A percentile compares a stretch with the other conserved stretches of the same genome.
Evolutionary conservation across 2,888 invertebrate genomes (phyloP).

Genomic region (Matsumyia berberina): DNA sequence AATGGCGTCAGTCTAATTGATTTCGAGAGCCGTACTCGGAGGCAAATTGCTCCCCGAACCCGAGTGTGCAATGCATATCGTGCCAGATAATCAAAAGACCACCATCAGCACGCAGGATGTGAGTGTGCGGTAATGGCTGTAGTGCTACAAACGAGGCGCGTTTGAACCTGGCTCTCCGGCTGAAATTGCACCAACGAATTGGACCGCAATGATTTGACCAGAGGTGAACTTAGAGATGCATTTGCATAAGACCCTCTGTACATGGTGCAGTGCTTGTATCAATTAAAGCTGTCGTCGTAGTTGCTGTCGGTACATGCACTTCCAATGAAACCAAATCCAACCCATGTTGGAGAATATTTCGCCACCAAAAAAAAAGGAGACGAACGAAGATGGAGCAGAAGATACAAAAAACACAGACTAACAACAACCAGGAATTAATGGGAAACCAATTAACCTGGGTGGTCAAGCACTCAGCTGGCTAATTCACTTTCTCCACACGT

Average conservation of each 20-base stretch:
- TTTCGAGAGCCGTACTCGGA: constrained; percentile 54
- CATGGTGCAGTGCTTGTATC: constrained; percentile 55
- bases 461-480: constrained; percentile 72
- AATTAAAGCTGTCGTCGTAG: constrained; percentile 61
- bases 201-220: constrained; percentile 52
- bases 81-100: constrained; percentile 48
- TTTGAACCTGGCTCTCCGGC: constrained; percentile 16
- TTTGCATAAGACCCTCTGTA: constrained; percentile 50
- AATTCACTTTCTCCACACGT: constrained; percentile 77
- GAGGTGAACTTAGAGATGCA: constrained; percentile 41
- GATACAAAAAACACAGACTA: constrained; percentile 33
- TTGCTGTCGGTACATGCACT: constrained; percentile 41
- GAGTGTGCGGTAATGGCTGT: constrained; percentile 14
- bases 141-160: constrained; percentile 43
- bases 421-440: constrained; percentile 77
- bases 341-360: constrained; percentile 48
- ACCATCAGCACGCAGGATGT: constrained; percentile 26
- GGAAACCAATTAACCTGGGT: constrained; percentile 78
- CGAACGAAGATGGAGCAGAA: constrained; percentile 17
- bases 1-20: constrained; percentile 74
- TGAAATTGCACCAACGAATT: constrained; percentile 52
- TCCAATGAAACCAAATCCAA: constrained; percentile 54
- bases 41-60: constrained; percentile 63
- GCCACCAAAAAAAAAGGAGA: constrained; percentile 20
- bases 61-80: constrained; percentile 33